These are phyloP conservation scores for Drosophila paulistorum DNA, from an alignment of 1,140 invertebrate genomes.

Conservation along the genomic window DNA sequence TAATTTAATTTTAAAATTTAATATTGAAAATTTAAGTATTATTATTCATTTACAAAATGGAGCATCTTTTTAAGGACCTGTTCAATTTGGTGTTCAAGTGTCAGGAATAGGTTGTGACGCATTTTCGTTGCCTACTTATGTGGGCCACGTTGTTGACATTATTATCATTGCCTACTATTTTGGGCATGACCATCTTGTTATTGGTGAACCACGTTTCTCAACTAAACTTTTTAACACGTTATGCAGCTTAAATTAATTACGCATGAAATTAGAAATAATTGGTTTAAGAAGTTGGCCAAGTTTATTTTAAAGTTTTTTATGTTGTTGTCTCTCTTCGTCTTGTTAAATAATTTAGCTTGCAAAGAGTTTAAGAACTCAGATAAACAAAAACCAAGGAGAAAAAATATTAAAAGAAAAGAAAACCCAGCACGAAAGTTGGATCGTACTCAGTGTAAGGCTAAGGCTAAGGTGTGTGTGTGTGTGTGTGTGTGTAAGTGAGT, in stretches of 20 bases:
- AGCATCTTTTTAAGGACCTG: too few relatives aligned
- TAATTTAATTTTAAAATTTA: too few relatives aligned
- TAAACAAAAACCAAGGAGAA: constrained; percentile 66
- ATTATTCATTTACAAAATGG: too few relatives aligned
- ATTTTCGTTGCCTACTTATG: too few relatives aligned
- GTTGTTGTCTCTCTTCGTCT: background rate
- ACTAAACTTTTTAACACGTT: constrained; percentile 62
- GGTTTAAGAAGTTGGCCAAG: constrained; percentile 69
- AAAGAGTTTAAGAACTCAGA: constrained; percentile 72
- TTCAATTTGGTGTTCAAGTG: too few relatives aligned
- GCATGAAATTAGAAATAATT: constrained; percentile 80
- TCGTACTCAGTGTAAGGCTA: background rate
- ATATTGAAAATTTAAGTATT: too few relatives aligned
- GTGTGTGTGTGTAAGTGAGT: background rate
- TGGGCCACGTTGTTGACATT: too few relatives aligned
- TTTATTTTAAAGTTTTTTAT: constrained; percentile 70
- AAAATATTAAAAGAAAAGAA: background rate
- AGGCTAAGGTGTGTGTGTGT: background rate
- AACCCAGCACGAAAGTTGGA: background rate
- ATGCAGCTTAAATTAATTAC: constrained; percentile 78
- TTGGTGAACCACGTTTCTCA: constrained; percentile 21
- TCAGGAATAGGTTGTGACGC: too few relatives aligned
- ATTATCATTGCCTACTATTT: too few relatives aligned
- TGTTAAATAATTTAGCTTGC: constrained; percentile 22
- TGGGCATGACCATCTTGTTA: background rate